phyloP scores from a whole-genome alignment of 1,140 invertebrate genomes.

The Brachionus angularis region DNA sequence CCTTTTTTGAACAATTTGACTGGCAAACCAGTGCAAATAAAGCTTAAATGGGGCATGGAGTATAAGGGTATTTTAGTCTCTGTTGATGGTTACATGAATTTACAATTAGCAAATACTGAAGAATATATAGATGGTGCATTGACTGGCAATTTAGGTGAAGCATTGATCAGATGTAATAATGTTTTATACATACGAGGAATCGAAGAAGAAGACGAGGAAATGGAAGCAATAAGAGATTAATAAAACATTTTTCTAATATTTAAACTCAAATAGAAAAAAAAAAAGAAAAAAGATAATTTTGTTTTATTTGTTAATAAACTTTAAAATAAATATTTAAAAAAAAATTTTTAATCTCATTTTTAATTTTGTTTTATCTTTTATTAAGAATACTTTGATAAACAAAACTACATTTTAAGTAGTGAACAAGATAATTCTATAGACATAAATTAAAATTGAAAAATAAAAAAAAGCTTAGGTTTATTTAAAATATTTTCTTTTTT shows the following conservation, averaged over 20 bases:
- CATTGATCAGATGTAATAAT: conserved; percentile 94
- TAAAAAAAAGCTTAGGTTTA: too few relatives aligned
- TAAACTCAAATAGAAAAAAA: background rate
- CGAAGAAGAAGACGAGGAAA: conserved; percentile 72
- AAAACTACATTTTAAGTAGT: too few relatives aligned
- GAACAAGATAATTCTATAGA: too few relatives aligned
- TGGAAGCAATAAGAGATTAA: conserved; percentile 39
- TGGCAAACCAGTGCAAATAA: conserved; percentile 93
- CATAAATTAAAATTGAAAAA: too few relatives aligned
- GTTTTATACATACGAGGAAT: conserved; percentile 90
- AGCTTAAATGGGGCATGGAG: conserved; percentile 99
- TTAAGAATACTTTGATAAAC: too few relatives aligned
- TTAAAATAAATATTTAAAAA: too few relatives aligned
- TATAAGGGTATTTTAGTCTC: conserved; percentile 97
- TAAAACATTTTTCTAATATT: background rate
- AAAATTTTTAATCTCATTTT: too few relatives aligned
- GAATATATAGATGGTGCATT: conserved; percentile 86
- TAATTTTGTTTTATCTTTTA: background rate
- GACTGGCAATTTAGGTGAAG: conserved; percentile 92
- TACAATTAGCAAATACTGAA: conserved; percentile 91
- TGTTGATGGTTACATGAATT: conserved; percentile 98
- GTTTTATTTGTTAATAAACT: too few relatives aligned
- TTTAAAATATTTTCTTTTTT: too few relatives aligned
- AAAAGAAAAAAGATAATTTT: background rate
- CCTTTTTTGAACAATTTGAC: conserved; percentile 95